phyloP scores from a whole-genome alignment of 2,113 vertebrate species.

The Corynorhinus townsendii region DNA sequence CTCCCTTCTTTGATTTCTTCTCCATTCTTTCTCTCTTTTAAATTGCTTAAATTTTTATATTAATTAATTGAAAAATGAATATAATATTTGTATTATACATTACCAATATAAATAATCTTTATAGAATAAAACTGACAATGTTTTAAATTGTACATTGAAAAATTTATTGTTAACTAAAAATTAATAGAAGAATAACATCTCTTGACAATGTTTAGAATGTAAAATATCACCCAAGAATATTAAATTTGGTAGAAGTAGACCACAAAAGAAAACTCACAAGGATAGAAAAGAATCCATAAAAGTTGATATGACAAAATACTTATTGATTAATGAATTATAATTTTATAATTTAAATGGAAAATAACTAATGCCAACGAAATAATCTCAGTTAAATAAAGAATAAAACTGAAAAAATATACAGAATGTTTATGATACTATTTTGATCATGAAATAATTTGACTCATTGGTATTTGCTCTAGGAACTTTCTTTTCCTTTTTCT shows the following conservation, averaged over 20 bases:
- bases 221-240: neutral
- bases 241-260: neutral
- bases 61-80: neutral
- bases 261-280: neutral
- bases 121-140: neutral
- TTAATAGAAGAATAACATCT: neutral
- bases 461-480: neutral
- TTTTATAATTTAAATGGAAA: conserved; percentile 1
- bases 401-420: neutral
- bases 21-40: neutral
- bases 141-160: neutral
- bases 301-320: neutral
- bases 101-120: neutral
- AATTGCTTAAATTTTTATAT: neutral
- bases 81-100: neutral
- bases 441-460: neutral
- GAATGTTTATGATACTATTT: neutral
- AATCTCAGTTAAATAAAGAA: neutral
- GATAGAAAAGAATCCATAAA: neutral
- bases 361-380: neutral
- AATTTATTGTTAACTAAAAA: conserved; percentile 12
- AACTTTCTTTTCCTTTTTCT: neutral
- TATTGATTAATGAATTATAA: neutral
- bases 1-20: neutral
- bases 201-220: neutral